Percentiles rank a stretch among this genome's conserved stretches.
phyloP scores from a whole-genome alignment of 1,140 invertebrate species.

The Adelges cooleyi region DNA sequence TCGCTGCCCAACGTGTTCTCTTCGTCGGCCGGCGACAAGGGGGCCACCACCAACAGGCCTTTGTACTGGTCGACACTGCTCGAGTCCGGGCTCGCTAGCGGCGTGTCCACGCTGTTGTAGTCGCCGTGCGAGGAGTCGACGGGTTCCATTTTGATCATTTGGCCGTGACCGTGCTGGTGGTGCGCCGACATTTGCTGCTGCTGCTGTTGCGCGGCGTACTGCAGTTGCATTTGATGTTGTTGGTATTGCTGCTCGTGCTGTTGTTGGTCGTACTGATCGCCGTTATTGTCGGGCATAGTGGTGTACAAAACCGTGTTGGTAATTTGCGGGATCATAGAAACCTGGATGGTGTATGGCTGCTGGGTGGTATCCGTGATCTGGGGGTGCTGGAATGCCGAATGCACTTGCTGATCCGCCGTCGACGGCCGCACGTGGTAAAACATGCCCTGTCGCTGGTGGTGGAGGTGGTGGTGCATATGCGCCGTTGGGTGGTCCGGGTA shows the following conservation, averaged over 20 bases:
- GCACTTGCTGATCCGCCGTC: conserved; percentile 5
- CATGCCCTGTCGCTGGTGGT: conserved; percentile 11
- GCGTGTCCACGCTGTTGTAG: neutral
- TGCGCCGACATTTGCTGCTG: neutral
- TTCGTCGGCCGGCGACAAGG: neutral
- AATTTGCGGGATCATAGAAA: conserved; percentile 29
- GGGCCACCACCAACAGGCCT: neutral
- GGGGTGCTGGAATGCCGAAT: conserved; percentile 20
- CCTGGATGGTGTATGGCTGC: conserved; percentile 38
- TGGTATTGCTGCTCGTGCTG: conserved; percentile 39
- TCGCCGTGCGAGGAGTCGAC: neutral
- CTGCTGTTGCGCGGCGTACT: neutral
- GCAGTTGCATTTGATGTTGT: neutral
- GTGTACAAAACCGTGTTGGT: conserved; percentile 27
- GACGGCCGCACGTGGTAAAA: neutral
- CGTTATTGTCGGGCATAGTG: conserved; percentile 16
- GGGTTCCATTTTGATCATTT: neutral
- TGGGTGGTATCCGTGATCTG: conserved; percentile 31
- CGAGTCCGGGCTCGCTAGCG: conserved; percentile 19
- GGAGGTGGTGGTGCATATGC: conserved; percentile 48
- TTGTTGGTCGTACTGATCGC: conserved; percentile 20
- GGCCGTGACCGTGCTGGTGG: neutral
- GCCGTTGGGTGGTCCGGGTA: conserved; percentile 39
- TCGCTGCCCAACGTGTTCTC: neutral
- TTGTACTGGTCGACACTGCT: neutral